A percentile compares a stretch with the other conserved stretches of the same genome.
Evolutionary conservation across 1,140 invertebrate species (phyloP).

Genomic region (Oryzaephilus surinamensis): DNA sequence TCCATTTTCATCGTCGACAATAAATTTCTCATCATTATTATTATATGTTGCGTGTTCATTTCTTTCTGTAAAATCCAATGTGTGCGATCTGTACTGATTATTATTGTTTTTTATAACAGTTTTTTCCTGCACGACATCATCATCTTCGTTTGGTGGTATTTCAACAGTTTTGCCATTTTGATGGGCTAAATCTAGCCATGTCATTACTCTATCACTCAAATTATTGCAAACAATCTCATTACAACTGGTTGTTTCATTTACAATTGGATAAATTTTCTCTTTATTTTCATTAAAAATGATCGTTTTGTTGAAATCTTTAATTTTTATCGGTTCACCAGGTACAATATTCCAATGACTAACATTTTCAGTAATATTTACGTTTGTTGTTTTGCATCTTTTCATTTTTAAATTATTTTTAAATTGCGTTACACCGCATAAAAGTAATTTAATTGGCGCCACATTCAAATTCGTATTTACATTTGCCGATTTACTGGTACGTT

Average conservation of each 20-base stretch:
- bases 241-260: neutral
- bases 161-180: slow-evolving; percentile 13
- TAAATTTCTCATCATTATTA: slow-evolving; percentile 4
- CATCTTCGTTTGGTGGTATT: neutral
- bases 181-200: slow-evolving; percentile 47
- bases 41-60: no score
- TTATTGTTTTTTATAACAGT: slow-evolving; percentile 8
- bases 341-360: neutral
- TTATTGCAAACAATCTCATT: neutral
- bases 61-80: no score
- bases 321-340: neutral
- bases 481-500: neutral
- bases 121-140: slow-evolving; percentile 1
- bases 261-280: neutral
- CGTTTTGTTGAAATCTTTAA: neutral
- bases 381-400: neutral
- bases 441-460: slow-evolving; percentile 16
- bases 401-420: slow-evolving; percentile 4
- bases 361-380: neutral
- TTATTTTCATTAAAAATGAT: neutral
- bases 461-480: slow-evolving; percentile 8
- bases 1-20: neutral
- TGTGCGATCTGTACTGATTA: slow-evolving; percentile 2
- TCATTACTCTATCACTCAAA: slow-evolving; percentile 44
- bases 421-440: slow-evolving; percentile 6